Conservation (phyloP, 2,797 vertebrate species). For the Labeo calbasu region DNA sequence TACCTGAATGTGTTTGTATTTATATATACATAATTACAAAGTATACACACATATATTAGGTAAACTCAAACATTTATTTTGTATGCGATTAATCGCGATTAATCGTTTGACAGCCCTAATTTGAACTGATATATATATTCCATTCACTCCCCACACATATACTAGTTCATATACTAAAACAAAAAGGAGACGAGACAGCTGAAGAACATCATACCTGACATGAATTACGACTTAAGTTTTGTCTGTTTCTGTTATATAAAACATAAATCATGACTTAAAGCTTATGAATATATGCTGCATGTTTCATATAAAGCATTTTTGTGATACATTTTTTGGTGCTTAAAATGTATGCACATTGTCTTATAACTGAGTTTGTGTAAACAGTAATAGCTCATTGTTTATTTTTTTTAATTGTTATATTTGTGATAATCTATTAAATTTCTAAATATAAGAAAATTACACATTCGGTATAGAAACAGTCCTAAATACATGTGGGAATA, state of each 20-base stretch:
- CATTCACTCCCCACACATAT: too few species aligned
- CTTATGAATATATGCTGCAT: too few species aligned
- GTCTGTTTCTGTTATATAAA: background rate
- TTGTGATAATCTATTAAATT: background rate
- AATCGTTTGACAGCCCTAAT: too few species aligned
- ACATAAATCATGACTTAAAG: too few species aligned
- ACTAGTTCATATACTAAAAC: too few species aligned
- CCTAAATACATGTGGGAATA: background rate
- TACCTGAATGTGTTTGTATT: too few species aligned
- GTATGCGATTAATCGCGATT: too few species aligned
- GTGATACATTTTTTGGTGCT: background rate
- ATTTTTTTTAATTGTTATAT: background rate
- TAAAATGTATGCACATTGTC: too few species aligned
- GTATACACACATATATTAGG: too few species aligned
- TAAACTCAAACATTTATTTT: too few species aligned
- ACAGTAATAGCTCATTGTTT: background rate
- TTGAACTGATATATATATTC: too few species aligned
- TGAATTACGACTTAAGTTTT: background rate
- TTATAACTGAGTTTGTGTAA: background rate
- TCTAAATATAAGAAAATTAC: background rate
- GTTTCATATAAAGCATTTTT: background rate
- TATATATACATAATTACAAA: too few species aligned
- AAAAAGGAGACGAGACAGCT: background rate
- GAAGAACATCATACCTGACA: background rate
- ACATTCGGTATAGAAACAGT: background rate